Percentiles rank a stretch among this genome's conserved stretches.
Evolutionary conservation across 2,888 invertebrate species (phyloP).

Genomic region (Mycalesis mineus): DNA sequence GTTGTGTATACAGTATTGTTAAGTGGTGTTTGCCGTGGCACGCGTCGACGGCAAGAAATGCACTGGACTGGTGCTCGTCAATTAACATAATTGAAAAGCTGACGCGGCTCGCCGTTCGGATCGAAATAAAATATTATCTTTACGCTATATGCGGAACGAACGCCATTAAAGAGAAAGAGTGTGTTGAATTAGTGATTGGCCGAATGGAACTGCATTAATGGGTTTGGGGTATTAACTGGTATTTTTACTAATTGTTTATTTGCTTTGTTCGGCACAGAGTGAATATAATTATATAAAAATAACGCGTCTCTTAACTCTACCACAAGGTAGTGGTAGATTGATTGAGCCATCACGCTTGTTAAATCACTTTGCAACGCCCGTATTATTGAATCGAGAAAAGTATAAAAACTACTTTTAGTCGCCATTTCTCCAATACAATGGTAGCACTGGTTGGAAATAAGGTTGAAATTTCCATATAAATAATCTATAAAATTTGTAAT

Average conservation of each 20-base stretch:
- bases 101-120: slow-evolving; percentile 36
- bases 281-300: no score
- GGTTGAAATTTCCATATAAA: no score
- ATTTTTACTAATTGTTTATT: background rate
- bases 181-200: slow-evolving; percentile 17
- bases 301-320: no score
- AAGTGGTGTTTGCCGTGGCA: slow-evolving; percentile 34
- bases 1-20: slow-evolving; percentile 9
- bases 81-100: slow-evolving; percentile 58
- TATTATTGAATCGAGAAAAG: no score
- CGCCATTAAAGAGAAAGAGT: slow-evolving; percentile 22
- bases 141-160: slow-evolving; percentile 17
- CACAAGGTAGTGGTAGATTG: no score
- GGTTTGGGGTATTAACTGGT: background rate
- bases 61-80: slow-evolving; percentile 37
- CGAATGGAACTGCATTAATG: slow-evolving; percentile 8
- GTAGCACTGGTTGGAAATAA: no score
- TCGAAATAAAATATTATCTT: slow-evolving; percentile 29
- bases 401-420: no score
- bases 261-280: background rate
- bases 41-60: slow-evolving; percentile 51
- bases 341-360: no score
- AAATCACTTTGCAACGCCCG: no score
- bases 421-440: no score
- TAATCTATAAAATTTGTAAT: no score